These are phyloP conservation scores for Hirtodrosophila histrioides DNA, from an alignment of 2,888 invertebrate species.

Conservation along the genomic window DNA sequence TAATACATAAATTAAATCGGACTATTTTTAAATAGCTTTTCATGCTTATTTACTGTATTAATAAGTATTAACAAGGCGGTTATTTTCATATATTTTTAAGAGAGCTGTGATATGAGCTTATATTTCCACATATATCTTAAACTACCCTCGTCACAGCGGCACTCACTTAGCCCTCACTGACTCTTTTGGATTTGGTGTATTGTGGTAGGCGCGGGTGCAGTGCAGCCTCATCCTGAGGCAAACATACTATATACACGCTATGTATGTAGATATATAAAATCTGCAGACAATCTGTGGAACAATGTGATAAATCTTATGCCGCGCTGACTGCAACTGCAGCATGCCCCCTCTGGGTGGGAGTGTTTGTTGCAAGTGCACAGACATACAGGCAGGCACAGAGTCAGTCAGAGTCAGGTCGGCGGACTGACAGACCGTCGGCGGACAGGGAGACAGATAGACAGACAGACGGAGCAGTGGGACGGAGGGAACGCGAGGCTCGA, in stretches of 20 bases:
- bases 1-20: too few relatives aligned
- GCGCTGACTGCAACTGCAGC: slow-evolving; percentile 66
- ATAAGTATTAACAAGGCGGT: too few relatives aligned
- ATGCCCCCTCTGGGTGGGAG: slow-evolving; percentile 74
- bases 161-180: slow-evolving; percentile 43
- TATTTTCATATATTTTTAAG: too few relatives aligned
- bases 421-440: slow-evolving; percentile 4
- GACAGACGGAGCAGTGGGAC: slow-evolving; percentile 15
- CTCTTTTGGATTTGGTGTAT: slow-evolving; percentile 39
- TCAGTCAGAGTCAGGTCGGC: slow-evolving; percentile 27
- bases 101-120: not conserved
- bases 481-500: slow-evolving; percentile 27
- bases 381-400: slow-evolving; percentile 39
- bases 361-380: slow-evolving; percentile 73
- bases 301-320: slow-evolving; percentile 82
- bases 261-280: slow-evolving; percentile 49
- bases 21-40: too few relatives aligned
- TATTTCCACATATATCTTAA: slow-evolving; percentile 10
- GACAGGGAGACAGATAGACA: slow-evolving; percentile 7
- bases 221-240: slow-evolving; percentile 40
- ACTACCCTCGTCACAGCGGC: slow-evolving; percentile 45
- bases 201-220: slow-evolving; percentile 75
- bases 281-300: slow-evolving; percentile 81
- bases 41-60: too few relatives aligned
- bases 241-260: slow-evolving; percentile 2